Conservation (phyloP, 2,888 invertebrate species). For the Norana najaformis region DNA sequence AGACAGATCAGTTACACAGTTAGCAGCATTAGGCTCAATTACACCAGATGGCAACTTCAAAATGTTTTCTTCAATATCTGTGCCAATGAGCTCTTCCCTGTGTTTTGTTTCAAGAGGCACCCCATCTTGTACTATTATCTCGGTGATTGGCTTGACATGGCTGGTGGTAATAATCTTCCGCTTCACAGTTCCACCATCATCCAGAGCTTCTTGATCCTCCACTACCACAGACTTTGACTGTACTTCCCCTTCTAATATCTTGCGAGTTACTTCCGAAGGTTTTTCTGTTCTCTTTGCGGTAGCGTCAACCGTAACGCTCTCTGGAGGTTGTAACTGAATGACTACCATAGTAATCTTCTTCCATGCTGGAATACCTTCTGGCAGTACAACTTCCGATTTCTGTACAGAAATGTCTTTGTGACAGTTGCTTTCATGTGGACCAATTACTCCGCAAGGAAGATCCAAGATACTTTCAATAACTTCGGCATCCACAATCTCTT, state of each 20-base stretch:
- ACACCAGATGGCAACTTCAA: constrained; percentile 27
- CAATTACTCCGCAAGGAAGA: constrained; percentile 29
- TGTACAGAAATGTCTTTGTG: constrained; percentile 34
- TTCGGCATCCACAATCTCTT: constrained; percentile 37
- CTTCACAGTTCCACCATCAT: constrained; percentile 33
- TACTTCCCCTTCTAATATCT: constrained; percentile 31
- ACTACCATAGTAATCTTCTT: constrained; percentile 33
- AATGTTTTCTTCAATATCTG: constrained; percentile 32
- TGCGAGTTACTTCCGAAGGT: background rate
- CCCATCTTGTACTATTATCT: constrained; percentile 25
- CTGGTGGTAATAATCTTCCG: constrained; percentile 35
- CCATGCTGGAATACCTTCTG: constrained; percentile 35
- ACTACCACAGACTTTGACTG: constrained; percentile 26
- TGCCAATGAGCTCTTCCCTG: constrained; percentile 22
- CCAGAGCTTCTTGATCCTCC: constrained; percentile 31
- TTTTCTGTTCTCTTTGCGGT: background rate
- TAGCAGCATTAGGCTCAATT: constrained; percentile 30
- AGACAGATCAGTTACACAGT: constrained; percentile 28
- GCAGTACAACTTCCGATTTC: constrained; percentile 31
- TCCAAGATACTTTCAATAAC: constrained; percentile 35
- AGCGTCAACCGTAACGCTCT: background rate
- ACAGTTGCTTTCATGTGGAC: constrained; percentile 28
- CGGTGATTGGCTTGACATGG: constrained; percentile 26
- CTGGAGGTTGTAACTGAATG: background rate
- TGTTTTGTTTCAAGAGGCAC: constrained; percentile 24